Conservation (phyloP, 2,888 invertebrate genomes). For the Himalopsyche kuldschensis region DNA sequence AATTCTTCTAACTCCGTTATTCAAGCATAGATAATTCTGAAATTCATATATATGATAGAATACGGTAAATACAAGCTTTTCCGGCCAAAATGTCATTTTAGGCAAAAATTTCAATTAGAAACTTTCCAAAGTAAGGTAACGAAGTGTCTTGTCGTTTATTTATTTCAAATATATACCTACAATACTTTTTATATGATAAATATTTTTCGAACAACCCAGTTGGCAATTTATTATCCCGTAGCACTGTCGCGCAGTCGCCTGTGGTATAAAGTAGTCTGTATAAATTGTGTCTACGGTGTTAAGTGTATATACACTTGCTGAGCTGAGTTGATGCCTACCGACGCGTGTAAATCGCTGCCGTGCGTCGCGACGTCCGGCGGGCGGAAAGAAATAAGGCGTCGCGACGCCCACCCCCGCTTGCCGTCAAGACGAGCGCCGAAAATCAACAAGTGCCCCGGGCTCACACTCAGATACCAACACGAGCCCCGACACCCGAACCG, state of each 20-base stretch:
- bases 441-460: background rate
- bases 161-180: no score
- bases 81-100: no score
- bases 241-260: background rate
- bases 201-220: background rate
- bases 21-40: no score
- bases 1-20: no score
- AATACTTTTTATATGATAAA: no score
- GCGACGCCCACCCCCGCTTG: background rate
- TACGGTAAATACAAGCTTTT: no score
- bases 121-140: no score
- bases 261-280: background rate
- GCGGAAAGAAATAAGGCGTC: conserved; percentile 1
- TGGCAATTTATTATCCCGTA: background rate
- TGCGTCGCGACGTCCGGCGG: background rate
- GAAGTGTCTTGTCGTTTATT: no score
- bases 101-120: no score
- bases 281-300: background rate
- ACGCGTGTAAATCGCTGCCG: conserved; percentile 1
- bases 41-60: no score
- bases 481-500: background rate
- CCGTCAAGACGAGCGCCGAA: background rate
- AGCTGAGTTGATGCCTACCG: background rate
- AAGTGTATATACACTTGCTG: background rate
- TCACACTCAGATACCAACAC: background rate